Evolutionary conservation across 2,888 invertebrate genomes (phyloP).

Genomic region (Drepanosiphum platanoidis): DNA sequence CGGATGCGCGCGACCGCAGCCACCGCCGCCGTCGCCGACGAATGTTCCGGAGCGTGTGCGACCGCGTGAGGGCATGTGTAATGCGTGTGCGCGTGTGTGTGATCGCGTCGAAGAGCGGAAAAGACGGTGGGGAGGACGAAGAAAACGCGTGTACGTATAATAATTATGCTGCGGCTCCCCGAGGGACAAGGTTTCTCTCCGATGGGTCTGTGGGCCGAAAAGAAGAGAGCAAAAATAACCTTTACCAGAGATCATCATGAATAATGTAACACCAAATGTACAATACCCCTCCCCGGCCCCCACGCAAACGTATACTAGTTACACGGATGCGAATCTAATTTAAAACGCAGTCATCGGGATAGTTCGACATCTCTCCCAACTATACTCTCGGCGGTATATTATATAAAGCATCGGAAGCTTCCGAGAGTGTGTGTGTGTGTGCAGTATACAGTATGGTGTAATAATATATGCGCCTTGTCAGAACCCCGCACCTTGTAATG

Average conservation of each 20-base stretch:
- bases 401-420: background rate
- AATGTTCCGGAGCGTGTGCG: background rate
- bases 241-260: conserved; percentile 59
- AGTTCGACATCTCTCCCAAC: conserved; percentile 48
- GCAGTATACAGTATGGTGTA: conserved; percentile 8
- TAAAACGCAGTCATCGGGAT: conserved; percentile 57
- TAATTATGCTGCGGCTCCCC: conserved; percentile 53
- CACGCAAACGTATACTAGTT: conserved; percentile 41
- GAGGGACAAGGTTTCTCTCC: conserved; percentile 54
- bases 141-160: conserved; percentile 32
- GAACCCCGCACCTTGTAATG: background rate
- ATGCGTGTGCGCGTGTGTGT: background rate
- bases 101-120: background rate
- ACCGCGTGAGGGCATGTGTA: background rate
- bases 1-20: background rate
- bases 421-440: background rate
- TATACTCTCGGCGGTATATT: background rate
- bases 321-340: conserved; percentile 54
- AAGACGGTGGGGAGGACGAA: background rate
- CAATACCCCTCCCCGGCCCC: conserved; percentile 6
- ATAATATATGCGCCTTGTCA: conserved; percentile 51
- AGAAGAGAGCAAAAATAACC: conserved; percentile 59
- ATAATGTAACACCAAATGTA: conserved; percentile 58
- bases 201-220: conserved; percentile 56
- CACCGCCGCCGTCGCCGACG: background rate